phyloP scores from a whole-genome alignment of 2,797 vertebrate genomes.

The Sitta carolinensis region DNA sequence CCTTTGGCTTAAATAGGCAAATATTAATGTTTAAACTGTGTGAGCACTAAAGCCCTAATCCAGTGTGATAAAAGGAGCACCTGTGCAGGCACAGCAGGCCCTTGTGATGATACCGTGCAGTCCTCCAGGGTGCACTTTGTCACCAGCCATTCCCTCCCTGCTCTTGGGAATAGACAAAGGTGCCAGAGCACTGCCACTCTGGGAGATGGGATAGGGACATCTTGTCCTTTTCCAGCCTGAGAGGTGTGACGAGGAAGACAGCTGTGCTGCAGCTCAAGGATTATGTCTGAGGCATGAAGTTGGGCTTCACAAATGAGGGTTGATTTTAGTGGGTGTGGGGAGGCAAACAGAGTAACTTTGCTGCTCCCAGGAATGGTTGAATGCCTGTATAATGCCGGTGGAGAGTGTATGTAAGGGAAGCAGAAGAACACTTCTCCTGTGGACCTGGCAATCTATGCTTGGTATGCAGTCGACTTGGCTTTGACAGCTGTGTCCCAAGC shows the following conservation, averaged over 20 bases:
- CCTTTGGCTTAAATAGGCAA: background rate
- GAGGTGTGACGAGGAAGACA: background rate
- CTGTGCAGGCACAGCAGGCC: background rate
- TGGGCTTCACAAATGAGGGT: background rate
- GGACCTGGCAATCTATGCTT: background rate
- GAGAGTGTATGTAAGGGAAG: background rate
- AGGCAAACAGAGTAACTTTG: background rate
- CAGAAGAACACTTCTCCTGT: background rate
- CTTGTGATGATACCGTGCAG: background rate
- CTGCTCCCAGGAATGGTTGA: background rate
- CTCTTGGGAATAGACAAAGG: background rate
- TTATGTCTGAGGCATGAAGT: background rate
- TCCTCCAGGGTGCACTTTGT: constrained; percentile 20
- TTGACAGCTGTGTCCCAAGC: background rate
- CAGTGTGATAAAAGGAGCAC: background rate
- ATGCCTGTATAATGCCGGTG: background rate
- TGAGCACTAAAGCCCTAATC: constrained; percentile 14
- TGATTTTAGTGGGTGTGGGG: background rate
- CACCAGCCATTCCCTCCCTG: background rate
- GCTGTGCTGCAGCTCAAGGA: accelerated
- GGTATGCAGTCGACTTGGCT: background rate
- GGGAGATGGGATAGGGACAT: accelerated
- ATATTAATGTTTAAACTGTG: constrained; percentile 56
- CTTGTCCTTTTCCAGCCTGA: background rate
- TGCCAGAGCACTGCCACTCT: background rate